A percentile compares a stretch with the other conserved stretches of the same genome.
phyloP scores from a whole-genome alignment of 2,888 invertebrate species.

The Diaprepes abbreviatus region DNA sequence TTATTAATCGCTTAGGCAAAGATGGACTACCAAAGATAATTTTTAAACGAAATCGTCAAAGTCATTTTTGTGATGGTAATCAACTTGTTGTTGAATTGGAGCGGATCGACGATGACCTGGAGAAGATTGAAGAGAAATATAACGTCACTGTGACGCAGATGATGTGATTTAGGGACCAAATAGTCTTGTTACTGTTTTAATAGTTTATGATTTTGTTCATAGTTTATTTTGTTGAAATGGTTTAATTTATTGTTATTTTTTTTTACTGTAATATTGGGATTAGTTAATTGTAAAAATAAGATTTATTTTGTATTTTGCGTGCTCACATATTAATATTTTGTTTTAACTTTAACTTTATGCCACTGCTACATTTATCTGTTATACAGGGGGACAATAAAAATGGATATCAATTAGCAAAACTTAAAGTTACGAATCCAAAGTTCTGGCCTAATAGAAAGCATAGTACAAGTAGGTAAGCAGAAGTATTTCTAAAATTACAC shows the following conservation, averaged over 20 bases:
- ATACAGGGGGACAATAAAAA: too few relatives aligned
- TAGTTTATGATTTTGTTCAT: constrained; percentile 26
- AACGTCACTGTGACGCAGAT: constrained; percentile 46
- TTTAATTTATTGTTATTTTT: constrained; percentile 35
- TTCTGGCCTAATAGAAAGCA: too few relatives aligned
- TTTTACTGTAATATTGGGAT: constrained; percentile 13
- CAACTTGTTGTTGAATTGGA: constrained; percentile 59
- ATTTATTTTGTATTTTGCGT: not conserved
- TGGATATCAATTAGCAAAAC: too few relatives aligned
- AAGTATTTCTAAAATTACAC: too few relatives aligned
- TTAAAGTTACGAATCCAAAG: too few relatives aligned
- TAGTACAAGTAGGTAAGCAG: too few relatives aligned
- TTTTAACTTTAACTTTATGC: too few relatives aligned
- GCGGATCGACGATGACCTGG: constrained; percentile 56
- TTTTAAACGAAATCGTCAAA: constrained; percentile 57
- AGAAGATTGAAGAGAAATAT: constrained; percentile 43
- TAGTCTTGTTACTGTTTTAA: constrained; percentile 45
- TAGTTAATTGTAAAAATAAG: not conserved
- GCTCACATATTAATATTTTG: too few relatives aligned
- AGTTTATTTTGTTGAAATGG: constrained; percentile 25
- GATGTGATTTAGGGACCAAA: constrained; percentile 57
- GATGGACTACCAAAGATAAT: constrained; percentile 61
- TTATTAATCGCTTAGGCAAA: constrained; percentile 54
- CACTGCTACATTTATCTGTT: not conserved
- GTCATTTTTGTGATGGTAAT: constrained; percentile 14